Evolutionary conservation across 1,140 invertebrate species (phyloP), one percentile per base, ranked within the genome.

Genomic region (Drosophila pseudoobscura): DNA sequence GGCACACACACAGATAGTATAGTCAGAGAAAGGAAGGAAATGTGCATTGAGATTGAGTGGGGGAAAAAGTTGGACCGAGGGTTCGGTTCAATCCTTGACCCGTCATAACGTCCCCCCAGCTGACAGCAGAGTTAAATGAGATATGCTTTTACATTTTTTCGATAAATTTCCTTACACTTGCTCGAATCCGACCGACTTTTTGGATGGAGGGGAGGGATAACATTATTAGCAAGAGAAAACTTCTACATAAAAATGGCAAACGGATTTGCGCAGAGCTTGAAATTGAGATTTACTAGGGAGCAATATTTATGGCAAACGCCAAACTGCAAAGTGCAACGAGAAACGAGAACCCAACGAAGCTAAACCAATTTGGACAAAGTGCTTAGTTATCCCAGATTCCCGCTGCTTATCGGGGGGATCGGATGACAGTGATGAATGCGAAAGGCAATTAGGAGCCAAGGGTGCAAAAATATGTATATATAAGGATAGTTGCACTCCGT

Each of bases 141-240:
- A 88, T 87, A 87, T 87, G 82, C 83, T 87, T 88, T 80, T 75
- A 88, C 83, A 88, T 87, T 87, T 87, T 87, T 88, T 75, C 82
- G 82, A 87, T 87, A 87, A 87, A 87, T 88, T 87, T 87, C 71
- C 26, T 49, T 53, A 29, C 43, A 59, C 65, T 64, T 62, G 59
- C 60, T 26, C 56, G 17, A 9, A 26, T 41, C 41, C 11, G n/a
- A 45, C 9, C 39, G 39, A 20, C 5, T 15, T 50, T 43, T 22
- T 20, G 35, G 15, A 44, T 22, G 6, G 0, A 17, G 29, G 50
- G 43, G 58, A 15, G 61, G 59, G 57, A 87, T 82, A 71, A 80
- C 78, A 88, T 88, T 82, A 88, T 88, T 83, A 84, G 70, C 64
- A 64, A 41, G 35, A 51, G 60, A 62, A 71, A 83, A 75, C 41